A percentile compares a stretch with the other conserved stretches of the same genome.
phyloP scores from a whole-genome alignment of 1,140 invertebrate species.

The Neodiprion pinetum region DNA sequence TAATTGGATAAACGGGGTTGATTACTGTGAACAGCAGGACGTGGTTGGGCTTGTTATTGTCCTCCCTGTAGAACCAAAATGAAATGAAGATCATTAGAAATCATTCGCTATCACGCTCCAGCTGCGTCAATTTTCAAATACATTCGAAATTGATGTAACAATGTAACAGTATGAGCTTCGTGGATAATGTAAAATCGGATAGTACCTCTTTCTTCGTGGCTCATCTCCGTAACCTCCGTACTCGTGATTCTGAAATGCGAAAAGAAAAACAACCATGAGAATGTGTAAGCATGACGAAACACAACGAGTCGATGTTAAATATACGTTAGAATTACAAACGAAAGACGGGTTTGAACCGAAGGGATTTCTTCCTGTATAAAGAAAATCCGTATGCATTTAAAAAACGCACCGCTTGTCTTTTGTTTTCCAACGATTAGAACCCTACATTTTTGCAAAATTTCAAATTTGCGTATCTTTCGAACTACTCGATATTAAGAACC shows the following conservation, averaged over 20 bases:
- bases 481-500: too few species aligned
- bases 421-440: too few species aligned
- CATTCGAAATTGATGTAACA: constrained; percentile 11
- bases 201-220: constrained; percentile 61
- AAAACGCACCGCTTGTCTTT: too few species aligned
- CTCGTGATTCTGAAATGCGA: constrained; percentile 60
- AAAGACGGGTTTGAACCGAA: too few species aligned
- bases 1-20: constrained; percentile 98
- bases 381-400: too few species aligned
- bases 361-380: too few species aligned
- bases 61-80: constrained; percentile 52
- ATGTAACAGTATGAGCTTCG: not conserved
- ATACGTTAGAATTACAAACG: too few species aligned
- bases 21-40: constrained; percentile 94
- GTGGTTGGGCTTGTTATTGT: constrained; percentile 80
- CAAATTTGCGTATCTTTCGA: too few species aligned
- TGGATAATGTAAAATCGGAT: not conserved
- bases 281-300: not conserved
- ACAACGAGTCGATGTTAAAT: too few species aligned
- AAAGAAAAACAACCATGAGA: constrained; percentile 26
- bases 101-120: not conserved
- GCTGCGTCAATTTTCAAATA: constrained; percentile 18
- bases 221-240: constrained; percentile 61
- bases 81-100: constrained; percentile 13
- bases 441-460: too few species aligned